Evolutionary conservation across 2,797 vertebrate species (phyloP).

Genomic region (Falco naumanni): DNA sequence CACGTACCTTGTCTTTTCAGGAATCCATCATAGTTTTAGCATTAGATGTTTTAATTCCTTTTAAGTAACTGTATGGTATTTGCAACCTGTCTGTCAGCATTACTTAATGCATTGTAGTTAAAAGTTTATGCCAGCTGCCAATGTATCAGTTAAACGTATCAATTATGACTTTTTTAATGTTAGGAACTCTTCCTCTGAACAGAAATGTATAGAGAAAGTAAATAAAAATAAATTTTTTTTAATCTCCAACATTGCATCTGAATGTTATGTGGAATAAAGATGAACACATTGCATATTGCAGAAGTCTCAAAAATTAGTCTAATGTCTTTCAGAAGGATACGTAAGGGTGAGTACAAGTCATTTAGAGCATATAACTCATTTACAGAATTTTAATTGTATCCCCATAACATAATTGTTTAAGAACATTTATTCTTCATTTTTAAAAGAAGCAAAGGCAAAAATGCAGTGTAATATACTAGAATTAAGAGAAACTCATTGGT

Average conservation of each 20-base stretch:
- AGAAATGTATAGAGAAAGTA: not conserved
- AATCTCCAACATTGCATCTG: not conserved
- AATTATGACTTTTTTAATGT: not conserved
- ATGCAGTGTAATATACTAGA: not conserved
- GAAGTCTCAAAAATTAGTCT: not conserved
- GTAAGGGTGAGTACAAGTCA: not conserved
- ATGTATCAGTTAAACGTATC: not conserved
- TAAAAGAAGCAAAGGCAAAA: not conserved
- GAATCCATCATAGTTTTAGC: not conserved
- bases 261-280: not conserved
- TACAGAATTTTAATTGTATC: not conserved
- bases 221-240: not conserved
- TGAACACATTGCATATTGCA: not conserved
- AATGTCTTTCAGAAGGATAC: not conserved
- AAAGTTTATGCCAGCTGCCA: not conserved
- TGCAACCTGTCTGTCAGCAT: not conserved
- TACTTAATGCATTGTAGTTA: not conserved
- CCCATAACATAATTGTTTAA: not conserved
- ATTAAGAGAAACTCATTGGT: not conserved
- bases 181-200: conserved; percentile 2
- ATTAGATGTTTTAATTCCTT: not conserved
- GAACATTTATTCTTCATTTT: not conserved
- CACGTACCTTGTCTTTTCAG: not conserved
- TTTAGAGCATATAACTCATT: not conserved
- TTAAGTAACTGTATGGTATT: not conserved